Evolutionary conservation across 2,888 invertebrate species (phyloP), one percentile per base, ranked within the genome.

Genomic region (Diarsia dahlii): DNA sequence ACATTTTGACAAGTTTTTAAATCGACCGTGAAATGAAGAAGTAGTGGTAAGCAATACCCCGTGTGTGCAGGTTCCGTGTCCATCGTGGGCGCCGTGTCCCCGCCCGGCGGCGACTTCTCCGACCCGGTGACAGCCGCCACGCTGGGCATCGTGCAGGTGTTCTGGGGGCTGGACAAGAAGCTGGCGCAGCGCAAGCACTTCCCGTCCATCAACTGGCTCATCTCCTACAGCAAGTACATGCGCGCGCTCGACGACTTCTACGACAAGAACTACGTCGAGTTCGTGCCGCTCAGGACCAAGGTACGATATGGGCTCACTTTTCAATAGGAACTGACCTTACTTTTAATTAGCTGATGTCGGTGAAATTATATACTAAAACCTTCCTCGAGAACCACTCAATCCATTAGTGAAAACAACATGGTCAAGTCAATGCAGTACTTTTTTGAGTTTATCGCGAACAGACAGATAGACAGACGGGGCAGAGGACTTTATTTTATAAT

Each of bases 161-260:
- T 99, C 97, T 99, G 99, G 99, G 99, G 99, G 81, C 97, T 99
- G 92, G 99, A 99, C 97, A 99, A 99, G 97, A 99, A 99, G 94
- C 97, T 99, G 81, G 99, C 99, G 1, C 99, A 99, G 97, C 97
- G 99, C 89, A 99, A 99, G 95, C 99, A 99, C 97, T 99, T 99
- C 98, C 99, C 99, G 80, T 99, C 99, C 89, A 99, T 99, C 97
- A 99, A 99, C 97, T 99, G 99, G 99, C 98, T 99, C 90, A 99
- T 99, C 95, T 99, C 99, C 2, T 99, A 99, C 97, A 99, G 99
- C 95, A 99, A 99, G 97, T 99, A 99, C 97, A 98, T 99, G 97
- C 98, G 99, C 84, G 99, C 99, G 71, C 97, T 99, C 90, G 99
- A 99, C 92, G 99, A 99, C 93, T 99, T 99, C 97, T 99, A 99